Percentiles rank a stretch among this genome's conserved stretches.
Evolutionary conservation across 2,113 vertebrate species (phyloP).

Genomic region (Loxodonta africana): DNA sequence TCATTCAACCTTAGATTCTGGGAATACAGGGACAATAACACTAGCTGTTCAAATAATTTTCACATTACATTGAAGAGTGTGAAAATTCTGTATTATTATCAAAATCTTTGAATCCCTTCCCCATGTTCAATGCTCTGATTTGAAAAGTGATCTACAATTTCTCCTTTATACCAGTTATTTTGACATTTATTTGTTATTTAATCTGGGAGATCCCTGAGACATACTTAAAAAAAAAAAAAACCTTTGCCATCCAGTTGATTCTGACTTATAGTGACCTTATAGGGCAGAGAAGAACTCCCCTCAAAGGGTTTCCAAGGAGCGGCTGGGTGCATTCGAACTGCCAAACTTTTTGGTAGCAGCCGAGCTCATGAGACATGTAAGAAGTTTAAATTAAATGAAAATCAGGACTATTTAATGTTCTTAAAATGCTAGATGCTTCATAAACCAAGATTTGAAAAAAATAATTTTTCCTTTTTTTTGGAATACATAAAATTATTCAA

Average conservation of each 20-base stretch:
- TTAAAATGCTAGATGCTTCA: neutral
- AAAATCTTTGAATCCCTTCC: neutral
- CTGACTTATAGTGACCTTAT: too few species aligned
- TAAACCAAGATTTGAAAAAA: neutral
- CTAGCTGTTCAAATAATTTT: neutral
- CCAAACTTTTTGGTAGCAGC: too few species aligned
- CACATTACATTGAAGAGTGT: neutral
- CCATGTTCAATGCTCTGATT: neutral
- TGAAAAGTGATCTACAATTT: neutral
- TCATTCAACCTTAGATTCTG: neutral
- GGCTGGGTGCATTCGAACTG: too few species aligned
- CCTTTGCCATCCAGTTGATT: too few species aligned
- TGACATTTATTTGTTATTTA: neutral
- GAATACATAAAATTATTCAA: neutral
- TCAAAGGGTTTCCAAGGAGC: too few species aligned
- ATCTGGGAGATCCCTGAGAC: neutral
- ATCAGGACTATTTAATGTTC: neutral
- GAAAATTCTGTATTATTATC: neutral
- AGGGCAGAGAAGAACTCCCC: too few species aligned
- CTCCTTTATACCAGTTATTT: neutral
- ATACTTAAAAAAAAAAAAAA: neutral
- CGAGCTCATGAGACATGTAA: neutral
- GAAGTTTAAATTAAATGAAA: neutral
- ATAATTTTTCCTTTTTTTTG: slow-evolving; percentile 13
- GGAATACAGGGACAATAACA: neutral